phyloP scores from a whole-genome alignment of 2,888 invertebrate genomes.

The Clistopyga incitator region DNA sequence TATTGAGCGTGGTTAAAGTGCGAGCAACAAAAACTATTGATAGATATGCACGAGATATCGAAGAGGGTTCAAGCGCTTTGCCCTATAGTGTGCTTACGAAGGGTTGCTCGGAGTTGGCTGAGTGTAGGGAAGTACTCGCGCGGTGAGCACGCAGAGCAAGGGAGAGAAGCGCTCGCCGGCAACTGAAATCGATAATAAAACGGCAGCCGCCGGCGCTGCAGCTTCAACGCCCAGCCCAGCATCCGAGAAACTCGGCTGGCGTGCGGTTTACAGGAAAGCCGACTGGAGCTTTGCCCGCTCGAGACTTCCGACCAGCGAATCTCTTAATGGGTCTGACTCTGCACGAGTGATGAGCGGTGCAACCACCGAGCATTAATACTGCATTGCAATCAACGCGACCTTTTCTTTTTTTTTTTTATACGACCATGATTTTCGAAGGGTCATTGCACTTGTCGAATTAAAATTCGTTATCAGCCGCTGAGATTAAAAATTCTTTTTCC shows the following conservation, averaged over 20 bases:
- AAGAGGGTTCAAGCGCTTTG: neutral
- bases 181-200: conserved; percentile 81
- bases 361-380: neutral
- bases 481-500: too few relatives aligned
- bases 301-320: conserved; percentile 36
- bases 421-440: neutral
- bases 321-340: neutral
- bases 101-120: conserved; percentile 55
- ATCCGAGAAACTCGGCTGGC: conserved; percentile 68
- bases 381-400: neutral
- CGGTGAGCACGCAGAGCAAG: conserved; percentile 1
- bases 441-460: neutral
- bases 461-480: too few relatives aligned
- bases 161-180: conserved; percentile 64
- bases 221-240: conserved; percentile 73
- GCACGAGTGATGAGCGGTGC: conserved; percentile 3
- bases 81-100: conserved; percentile 66
- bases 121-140: conserved; percentile 26
- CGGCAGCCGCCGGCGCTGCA: conserved; percentile 68
- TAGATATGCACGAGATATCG: neutral
- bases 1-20: neutral
- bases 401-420: neutral
- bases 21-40: neutral
- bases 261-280: conserved; percentile 7
- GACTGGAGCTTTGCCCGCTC: conserved; percentile 21